Conservation (phyloP, 2,888 invertebrate genomes). For the Colletes collaris region DNA sequence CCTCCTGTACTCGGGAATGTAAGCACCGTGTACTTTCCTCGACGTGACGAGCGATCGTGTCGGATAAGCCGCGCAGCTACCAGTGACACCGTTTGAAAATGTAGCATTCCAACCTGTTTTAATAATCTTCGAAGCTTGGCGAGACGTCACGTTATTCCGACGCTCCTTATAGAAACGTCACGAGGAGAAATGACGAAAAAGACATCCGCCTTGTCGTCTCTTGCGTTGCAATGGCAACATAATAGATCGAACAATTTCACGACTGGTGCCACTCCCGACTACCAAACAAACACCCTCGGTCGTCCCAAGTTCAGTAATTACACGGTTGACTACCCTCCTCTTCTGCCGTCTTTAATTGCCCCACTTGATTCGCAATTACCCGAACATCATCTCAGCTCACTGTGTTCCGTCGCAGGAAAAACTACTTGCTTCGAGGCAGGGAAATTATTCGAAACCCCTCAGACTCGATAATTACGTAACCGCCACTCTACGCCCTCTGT, state of each 20-base stretch:
- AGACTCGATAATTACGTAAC: neutral
- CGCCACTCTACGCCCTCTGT: neutral
- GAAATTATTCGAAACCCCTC: neutral
- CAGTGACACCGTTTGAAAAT: slow-evolving; percentile 28
- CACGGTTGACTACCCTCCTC: too few species aligned
- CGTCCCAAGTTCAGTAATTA: too few species aligned
- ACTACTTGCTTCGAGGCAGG: too few species aligned
- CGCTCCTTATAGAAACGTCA: neutral
- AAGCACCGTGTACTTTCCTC: slow-evolving; percentile 32
- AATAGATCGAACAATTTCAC: too few species aligned
- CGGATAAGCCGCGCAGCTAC: slow-evolving; percentile 32
- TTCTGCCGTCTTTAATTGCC: too few species aligned
- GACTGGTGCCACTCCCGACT: too few species aligned
- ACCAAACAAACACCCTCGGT: too few species aligned
- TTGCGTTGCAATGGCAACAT: too few species aligned
- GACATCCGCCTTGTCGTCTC: too few species aligned
- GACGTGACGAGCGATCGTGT: slow-evolving; percentile 31
- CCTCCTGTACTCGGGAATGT: slow-evolving; percentile 21
- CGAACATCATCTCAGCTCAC: too few species aligned
- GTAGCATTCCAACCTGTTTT: slow-evolving; percentile 16
- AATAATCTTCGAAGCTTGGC: slow-evolving; percentile 18
- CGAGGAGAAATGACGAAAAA: neutral
- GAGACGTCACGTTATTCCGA: slow-evolving; percentile 2
- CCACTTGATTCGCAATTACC: too few species aligned
- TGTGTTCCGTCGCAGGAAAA: too few species aligned